Evolutionary conservation across 2,113 vertebrate species (phyloP).

Genomic region (Carlito syrichta): DNA sequence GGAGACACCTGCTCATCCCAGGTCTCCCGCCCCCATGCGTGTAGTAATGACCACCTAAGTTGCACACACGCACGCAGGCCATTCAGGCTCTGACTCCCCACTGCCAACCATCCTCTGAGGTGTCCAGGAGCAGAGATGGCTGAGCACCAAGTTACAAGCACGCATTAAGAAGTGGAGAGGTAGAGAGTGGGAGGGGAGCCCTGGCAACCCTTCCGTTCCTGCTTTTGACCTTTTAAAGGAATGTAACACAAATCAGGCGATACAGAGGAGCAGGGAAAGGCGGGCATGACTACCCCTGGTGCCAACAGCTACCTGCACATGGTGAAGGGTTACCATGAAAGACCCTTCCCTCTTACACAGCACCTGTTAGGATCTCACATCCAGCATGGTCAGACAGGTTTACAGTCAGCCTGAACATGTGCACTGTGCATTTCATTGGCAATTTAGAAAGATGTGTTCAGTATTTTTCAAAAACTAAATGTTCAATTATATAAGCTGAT

Average conservation of each 20-base stretch:
- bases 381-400: conserved; percentile 58
- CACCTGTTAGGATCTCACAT: conserved; percentile 29
- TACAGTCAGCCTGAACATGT: conserved; percentile 45
- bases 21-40: too few species aligned
- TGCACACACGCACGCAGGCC: too few species aligned
- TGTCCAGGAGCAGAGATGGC: background rate
- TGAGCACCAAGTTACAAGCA: conserved; percentile 19
- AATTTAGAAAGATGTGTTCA: conserved; percentile 52
- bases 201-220: background rate
- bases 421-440: background rate
- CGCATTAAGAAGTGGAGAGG: background rate
- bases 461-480: conserved; percentile 59
- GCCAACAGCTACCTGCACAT: conserved; percentile 32
- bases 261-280: conserved; percentile 28
- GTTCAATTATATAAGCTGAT: conserved; percentile 71
- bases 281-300: background rate
- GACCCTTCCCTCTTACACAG: background rate
- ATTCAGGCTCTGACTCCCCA: too few species aligned
- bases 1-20: conserved; percentile 9
- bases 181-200: background rate
- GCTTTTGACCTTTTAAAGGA: background rate
- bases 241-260: conserved; percentile 10
- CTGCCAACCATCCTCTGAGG: conserved; percentile 25
- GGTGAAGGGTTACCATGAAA: conserved; percentile 21
- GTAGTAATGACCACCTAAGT: too few species aligned